These are phyloP conservation scores for Chymomyza costata DNA, from an alignment of 1,140 invertebrate species.

Conservation along the genomic window DNA sequence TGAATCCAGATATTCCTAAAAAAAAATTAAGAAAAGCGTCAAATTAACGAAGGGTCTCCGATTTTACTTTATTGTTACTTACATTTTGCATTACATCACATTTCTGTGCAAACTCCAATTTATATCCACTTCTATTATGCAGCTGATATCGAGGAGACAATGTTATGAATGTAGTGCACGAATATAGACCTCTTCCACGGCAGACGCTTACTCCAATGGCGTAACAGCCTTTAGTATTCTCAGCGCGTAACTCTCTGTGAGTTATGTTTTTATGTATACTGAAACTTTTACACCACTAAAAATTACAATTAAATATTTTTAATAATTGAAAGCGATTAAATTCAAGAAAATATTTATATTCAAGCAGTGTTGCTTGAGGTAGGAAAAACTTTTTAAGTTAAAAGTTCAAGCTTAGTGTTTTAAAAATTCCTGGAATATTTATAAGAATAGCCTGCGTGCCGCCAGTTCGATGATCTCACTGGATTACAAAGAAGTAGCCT, in stretches of 20 bases:
- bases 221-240: conserved; percentile 76
- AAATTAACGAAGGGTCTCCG: too few species aligned
- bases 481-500: too few species aligned
- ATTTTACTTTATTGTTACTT: conserved; percentile 27
- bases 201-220: conserved; percentile 92
- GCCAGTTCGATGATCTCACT: too few species aligned
- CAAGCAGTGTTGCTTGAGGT: background rate
- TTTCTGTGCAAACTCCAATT: conserved; percentile 91
- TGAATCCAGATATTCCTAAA: conserved; percentile 74
- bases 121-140: conserved; percentile 90
- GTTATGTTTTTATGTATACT: conserved; percentile 75
- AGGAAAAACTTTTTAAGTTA: background rate
- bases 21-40: conserved; percentile 2
- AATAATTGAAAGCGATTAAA: too few species aligned
- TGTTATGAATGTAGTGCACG: conserved; percentile 93
- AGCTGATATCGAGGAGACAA: conserved; percentile 94
- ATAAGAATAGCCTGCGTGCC: background rate
- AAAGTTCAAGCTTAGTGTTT: background rate
- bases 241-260: conserved; percentile 58
- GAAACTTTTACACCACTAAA: conserved; percentile 89
- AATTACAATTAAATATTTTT: conserved; percentile 19
- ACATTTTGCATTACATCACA: conserved; percentile 81
- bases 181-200: conserved; percentile 89
- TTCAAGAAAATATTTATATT: background rate
- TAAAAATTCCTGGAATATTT: background rate